Conservation (phyloP, 2,797 vertebrate species). For the Pristis pectinata region DNA sequence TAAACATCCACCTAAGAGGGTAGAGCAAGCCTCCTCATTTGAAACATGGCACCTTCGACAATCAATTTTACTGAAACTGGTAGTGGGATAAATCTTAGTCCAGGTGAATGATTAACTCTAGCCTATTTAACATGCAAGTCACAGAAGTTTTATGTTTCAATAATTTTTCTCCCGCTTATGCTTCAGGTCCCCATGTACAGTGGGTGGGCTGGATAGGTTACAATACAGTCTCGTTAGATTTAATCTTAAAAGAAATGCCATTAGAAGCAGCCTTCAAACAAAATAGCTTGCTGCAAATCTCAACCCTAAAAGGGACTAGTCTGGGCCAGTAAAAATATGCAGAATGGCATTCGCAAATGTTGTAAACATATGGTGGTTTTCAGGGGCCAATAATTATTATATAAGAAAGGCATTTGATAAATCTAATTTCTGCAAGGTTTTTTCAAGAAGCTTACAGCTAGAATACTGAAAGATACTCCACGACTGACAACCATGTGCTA, state of each 20-base stretch:
- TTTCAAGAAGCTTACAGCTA: neutral
- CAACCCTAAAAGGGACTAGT: no score
- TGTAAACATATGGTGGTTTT: neutral
- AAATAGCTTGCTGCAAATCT: neutral
- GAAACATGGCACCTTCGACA: neutral
- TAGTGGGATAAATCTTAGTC: neutral
- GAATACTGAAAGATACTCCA: neutral
- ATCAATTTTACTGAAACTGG: neutral
- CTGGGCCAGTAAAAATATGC: neutral
- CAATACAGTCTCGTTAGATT: neutral
- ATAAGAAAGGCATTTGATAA: neutral
- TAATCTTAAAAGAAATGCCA: neutral
- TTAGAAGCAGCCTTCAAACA: neutral
- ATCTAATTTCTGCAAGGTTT: neutral
- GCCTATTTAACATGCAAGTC: neutral
- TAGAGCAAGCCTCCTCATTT: neutral
- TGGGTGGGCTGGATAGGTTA: neutral
- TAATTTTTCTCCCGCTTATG: neutral
- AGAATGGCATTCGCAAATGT: conserved; percentile 20
- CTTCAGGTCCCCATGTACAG: neutral
- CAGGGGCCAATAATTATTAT: neutral
- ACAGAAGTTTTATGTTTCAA: neutral
- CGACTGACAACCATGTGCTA: neutral
- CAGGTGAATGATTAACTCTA: neutral
- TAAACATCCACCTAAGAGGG: neutral